Evolutionary conservation across 2,797 vertebrate genomes (phyloP).

Genomic region (Sebastes melanostomus): DNA sequence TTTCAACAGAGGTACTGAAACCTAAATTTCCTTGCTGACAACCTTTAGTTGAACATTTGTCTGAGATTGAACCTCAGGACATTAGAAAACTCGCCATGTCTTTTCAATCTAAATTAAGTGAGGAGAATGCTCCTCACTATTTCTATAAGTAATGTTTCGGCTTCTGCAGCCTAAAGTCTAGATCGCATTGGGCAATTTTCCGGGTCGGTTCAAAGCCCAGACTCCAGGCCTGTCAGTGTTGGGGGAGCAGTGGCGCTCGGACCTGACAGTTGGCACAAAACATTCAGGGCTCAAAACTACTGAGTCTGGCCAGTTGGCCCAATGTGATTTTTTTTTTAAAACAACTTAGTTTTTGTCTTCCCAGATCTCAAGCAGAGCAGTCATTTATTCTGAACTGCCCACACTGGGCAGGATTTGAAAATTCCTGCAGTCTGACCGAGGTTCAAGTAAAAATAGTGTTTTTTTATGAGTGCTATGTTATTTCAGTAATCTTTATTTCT

Average conservation of each 20-base stretch:
- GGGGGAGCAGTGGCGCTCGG: not conserved
- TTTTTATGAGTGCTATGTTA: slow-evolving; percentile 7
- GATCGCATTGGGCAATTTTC: slow-evolving; percentile 27
- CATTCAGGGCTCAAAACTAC: slow-evolving; percentile 8
- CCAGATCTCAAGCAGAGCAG: slow-evolving; percentile 9
- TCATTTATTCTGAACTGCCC: slow-evolving; percentile 6
- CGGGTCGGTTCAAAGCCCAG: slow-evolving; percentile 15
- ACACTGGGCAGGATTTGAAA: slow-evolving; percentile 6
- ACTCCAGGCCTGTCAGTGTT: slow-evolving; percentile 4
- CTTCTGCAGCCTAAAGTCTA: not conserved
- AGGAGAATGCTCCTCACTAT: not conserved
- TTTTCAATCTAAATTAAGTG: not conserved
- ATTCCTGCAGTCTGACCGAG: not conserved
- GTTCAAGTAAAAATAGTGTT: slow-evolving; percentile 3
- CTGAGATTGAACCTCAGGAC: not conserved
- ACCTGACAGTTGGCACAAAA: slow-evolving; percentile 21
- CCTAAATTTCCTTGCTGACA: not conserved
- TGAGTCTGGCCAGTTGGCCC: slow-evolving; percentile 9
- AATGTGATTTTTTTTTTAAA: not conserved
- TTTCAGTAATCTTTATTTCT: not conserved
- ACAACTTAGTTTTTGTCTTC: slow-evolving; percentile 29
- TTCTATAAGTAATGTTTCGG: not conserved
- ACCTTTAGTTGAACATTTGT: not conserved
- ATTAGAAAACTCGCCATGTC: not conserved
- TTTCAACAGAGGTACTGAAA: slow-evolving; percentile 2